Percentiles rank a stretch among this genome's conserved stretches.
These are phyloP conservation scores for Epizoanthus scotinus DNA, from an alignment of 92 coral and sea anemone species.

Conservation along the genomic window DNA sequence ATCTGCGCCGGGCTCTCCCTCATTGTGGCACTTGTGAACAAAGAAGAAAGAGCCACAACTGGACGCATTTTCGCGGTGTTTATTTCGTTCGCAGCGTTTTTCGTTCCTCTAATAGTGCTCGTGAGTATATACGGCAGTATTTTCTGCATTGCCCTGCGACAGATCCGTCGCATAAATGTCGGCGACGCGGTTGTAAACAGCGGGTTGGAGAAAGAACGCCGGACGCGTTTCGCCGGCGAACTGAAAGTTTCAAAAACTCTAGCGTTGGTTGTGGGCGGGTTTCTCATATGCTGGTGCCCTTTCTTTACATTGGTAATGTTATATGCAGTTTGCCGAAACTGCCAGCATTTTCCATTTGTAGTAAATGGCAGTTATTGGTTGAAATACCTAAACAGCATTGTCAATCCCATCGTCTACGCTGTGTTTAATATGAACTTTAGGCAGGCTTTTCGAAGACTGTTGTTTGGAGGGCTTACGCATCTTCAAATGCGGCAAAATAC, in stretches of 20 bases:
- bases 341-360: conserved; percentile 38
- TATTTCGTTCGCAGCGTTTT: conserved; percentile 73
- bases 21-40: conserved; percentile 45
- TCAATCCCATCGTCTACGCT: conserved; percentile 76
- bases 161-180: conserved; percentile 51
- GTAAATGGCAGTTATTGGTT: conserved; percentile 73
- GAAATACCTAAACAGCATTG: conserved; percentile 69
- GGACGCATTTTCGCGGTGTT: conserved; percentile 68
- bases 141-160: conserved; percentile 58
- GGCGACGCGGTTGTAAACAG: conserved; percentile 47
- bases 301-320: conserved; percentile 66
- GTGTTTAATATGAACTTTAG: conserved; percentile 64
- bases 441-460: conserved; percentile 63
- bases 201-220: conserved; percentile 61
- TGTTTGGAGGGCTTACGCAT: conserved; percentile 27
- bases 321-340: conserved; percentile 64
- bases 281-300: conserved; percentile 83
- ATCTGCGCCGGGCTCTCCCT: conserved; percentile 69
- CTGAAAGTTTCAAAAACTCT: conserved; percentile 74
- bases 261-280: conserved; percentile 79
- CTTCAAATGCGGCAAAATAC: conserved; percentile 14
- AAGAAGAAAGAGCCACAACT: conserved; percentile 48
- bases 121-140: conserved; percentile 66
- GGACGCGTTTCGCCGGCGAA: conserved; percentile 59
- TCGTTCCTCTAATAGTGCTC: conserved; percentile 58